Evolutionary conservation across 2,888 invertebrate genomes (phyloP), one percentile per base, ranked within the genome.

Genomic region (Anodontia alba): DNA sequence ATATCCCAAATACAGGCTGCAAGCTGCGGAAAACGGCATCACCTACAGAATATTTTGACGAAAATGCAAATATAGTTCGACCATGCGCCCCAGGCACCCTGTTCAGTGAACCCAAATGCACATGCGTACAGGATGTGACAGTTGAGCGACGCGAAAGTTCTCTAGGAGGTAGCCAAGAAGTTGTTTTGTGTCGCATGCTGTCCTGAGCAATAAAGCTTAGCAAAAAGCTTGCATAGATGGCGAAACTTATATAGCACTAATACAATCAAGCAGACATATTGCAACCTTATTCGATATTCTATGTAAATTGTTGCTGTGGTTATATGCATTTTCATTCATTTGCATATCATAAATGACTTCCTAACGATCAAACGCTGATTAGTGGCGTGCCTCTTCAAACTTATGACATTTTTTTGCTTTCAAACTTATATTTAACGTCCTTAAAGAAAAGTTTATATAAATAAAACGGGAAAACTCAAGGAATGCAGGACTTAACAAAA

Each of bases 51-150:
- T 86, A 86, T 83, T 83, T 78, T 80, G 86, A 86, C 54, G 79
- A 71, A 76, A 81, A 81, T 68, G 83, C 86, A 49, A 83, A 83
- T 74, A 46, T 83, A 43, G 83, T 83, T 54, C 83, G 86, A 54
- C 86, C 86, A 23, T 86, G 86, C 81, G 86, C 86, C n/a, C 83
- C 81, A 17, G 86, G 86, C 54, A 86, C 86, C 23, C 33, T 86
- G 26, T 86, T 86, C 76, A 81, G 78, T 80, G 83, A 86, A 66
- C 75, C 26, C 31, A 72, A 78, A 78, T 86, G 86, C 73, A 86
- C 86, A 42, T 86, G 86, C 79, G 78, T 81, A 26, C 86, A 83
- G 71, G 83, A 86, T 70, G 80, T 83, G 20, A 66, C 77, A 69
- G 29, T 80, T 26, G 81, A 86, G 51, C 83, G 81, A 69, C 77